A percentile compares a stretch with the other conserved stretches of the same genome.
These are phyloP conservation scores for Myopa testacea DNA, from an alignment of 2,888 invertebrate species.

Conservation along the genomic window DNA sequence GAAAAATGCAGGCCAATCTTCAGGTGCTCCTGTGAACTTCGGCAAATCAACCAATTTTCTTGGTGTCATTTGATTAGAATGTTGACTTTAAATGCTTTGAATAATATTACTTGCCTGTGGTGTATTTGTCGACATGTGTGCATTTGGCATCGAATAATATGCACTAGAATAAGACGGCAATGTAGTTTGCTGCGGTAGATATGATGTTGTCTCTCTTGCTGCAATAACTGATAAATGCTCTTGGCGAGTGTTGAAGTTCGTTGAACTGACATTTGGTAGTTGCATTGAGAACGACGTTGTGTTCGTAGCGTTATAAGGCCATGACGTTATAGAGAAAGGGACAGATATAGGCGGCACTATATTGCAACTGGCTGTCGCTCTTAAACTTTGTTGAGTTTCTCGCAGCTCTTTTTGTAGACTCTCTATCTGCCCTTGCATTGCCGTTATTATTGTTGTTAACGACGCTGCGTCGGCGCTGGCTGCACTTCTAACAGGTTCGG, in stretches of 20 bases:
- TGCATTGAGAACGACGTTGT: neutral
- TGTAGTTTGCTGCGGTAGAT: too few species aligned
- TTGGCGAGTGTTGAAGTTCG: too few species aligned
- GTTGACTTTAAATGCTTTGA: too few species aligned
- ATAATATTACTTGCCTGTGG: neutral
- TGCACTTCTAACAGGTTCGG: too few species aligned
- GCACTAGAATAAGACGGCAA: neutral
- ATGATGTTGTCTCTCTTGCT: neutral
- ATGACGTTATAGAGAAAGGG: neutral
- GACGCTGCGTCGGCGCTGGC: neutral
- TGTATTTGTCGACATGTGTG: neutral
- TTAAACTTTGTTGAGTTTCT: neutral
- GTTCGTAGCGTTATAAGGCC: neutral
- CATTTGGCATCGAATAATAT: neutral
- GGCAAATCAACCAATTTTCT: constrained; percentile 42
- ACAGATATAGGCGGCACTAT: constrained; percentile 1
- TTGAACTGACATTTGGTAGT: too few species aligned
- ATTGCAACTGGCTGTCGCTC: neutral
- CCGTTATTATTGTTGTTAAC: neutral
- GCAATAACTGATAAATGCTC: neutral
- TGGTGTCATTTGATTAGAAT: neutral
- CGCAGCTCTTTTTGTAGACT: neutral
- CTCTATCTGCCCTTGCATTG: constrained; percentile 8
- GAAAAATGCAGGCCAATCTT: constrained; percentile 44
- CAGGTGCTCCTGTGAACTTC: constrained; percentile 38